Conservation (phyloP, 1,140 invertebrate species). For the Saccostrea echinata region DNA sequence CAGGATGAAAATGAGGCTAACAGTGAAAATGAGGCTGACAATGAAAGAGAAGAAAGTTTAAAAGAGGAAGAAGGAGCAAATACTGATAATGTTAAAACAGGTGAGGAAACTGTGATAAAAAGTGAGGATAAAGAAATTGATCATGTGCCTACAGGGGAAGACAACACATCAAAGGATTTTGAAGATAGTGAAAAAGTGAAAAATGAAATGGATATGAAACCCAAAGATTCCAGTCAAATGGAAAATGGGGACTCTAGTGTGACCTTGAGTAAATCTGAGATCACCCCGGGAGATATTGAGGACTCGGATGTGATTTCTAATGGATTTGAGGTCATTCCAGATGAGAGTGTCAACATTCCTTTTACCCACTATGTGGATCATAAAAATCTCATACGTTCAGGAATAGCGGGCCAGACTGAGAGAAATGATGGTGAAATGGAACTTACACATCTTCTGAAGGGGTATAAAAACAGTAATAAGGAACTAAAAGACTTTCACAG, state of each 20-base stretch:
- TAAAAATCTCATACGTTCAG: not conserved
- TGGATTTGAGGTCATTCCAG: not conserved
- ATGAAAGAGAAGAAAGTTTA: not conserved
- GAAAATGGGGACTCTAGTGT: not conserved
- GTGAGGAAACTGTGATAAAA: not conserved
- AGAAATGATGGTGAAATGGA: not conserved
- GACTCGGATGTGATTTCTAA: not conserved
- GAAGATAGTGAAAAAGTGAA: not conserved
- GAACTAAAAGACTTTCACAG: not conserved
- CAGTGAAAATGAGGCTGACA: not conserved
- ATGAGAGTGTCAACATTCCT: not conserved
- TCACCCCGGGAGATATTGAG: not conserved
- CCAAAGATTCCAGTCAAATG: not conserved
- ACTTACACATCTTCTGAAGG: not conserved
- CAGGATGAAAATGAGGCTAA: not conserved
- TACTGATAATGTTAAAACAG: not conserved
- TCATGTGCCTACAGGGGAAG: not conserved
- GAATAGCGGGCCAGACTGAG: not conserved
- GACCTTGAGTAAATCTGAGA: not conserved
- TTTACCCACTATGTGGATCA: slow-evolving; percentile 34
- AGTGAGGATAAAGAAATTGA: not conserved
- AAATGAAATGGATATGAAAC: not conserved
- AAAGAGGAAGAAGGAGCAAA: not conserved
- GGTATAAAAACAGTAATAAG: slow-evolving; percentile 1
- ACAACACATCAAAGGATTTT: not conserved